Evolutionary conservation across 2,797 vertebrate genomes (phyloP).

Genomic region (Rhynchotus rufescens): DNA sequence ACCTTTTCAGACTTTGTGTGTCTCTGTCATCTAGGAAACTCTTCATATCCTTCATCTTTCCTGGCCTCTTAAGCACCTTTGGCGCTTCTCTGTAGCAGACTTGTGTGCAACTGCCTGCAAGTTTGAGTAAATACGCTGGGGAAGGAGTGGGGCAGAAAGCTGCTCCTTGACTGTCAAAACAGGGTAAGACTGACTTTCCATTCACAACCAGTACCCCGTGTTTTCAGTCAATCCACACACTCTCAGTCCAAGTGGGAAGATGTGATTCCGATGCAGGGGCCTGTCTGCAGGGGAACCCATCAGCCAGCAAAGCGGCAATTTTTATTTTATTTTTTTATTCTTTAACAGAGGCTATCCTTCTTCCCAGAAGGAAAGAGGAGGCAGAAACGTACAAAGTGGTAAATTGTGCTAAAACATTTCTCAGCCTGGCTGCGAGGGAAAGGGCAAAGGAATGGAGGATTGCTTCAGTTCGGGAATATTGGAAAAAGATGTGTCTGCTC

Average conservation of each 20-base stretch:
- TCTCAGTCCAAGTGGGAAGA: conserved; percentile 50
- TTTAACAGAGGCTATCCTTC: conserved; percentile 17
- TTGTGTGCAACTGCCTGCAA: not conserved
- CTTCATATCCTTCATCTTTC: not conserved
- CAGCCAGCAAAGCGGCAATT: conserved; percentile 40
- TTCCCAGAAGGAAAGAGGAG: conserved; percentile 22
- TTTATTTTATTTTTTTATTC: not conserved
- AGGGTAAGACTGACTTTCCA: not conserved
- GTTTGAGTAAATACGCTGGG: not conserved
- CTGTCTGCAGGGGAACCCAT: conserved; percentile 51
- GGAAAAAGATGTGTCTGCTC: not conserved
- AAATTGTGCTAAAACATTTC: conserved; percentile 30
- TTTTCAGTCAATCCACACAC: conserved; percentile 61
- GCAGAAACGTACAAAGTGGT: not conserved
- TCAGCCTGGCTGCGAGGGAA: conserved; percentile 51
- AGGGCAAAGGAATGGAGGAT: conserved; percentile 35
- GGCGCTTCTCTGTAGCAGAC: not conserved
- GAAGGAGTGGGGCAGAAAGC: not conserved
- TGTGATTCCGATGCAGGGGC: conserved; percentile 26
- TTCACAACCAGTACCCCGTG: conserved; percentile 20
- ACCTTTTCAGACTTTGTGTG: not conserved
- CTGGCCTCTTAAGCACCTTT: not conserved
- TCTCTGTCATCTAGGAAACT: not conserved
- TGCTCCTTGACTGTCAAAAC: not conserved
- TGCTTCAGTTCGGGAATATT: conserved; percentile 25